Conservation (phyloP, 2,797 vertebrate genomes). For the Enteromius treurensis region DNA sequence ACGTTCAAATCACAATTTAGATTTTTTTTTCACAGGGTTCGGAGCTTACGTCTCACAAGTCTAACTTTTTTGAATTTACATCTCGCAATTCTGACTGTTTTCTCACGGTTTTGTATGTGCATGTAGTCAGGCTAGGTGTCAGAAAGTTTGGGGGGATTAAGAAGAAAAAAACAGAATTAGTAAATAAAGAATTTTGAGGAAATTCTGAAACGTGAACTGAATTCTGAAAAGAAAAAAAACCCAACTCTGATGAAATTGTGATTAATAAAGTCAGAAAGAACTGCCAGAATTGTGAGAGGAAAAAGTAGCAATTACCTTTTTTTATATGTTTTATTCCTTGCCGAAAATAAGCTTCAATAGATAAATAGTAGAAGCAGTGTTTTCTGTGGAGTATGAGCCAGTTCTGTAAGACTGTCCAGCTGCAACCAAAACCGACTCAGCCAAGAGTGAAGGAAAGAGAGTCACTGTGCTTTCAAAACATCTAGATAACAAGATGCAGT, state of each 20-base stretch:
- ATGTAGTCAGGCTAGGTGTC: background rate
- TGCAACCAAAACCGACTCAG: slow-evolving; percentile 15
- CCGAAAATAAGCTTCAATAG: background rate
- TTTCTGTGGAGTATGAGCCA: background rate
- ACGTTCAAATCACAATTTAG: too few relatives aligned
- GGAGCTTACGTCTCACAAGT: too few relatives aligned
- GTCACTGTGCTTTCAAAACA: background rate
- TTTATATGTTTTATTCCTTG: background rate
- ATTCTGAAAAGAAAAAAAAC: background rate
- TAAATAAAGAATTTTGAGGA: too few relatives aligned
- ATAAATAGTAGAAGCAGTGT: slow-evolving; percentile 30
- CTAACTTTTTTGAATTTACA: background rate
- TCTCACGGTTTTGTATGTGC: background rate
- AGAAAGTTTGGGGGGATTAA: background rate
- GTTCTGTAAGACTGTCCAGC: background rate
- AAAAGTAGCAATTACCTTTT: background rate
- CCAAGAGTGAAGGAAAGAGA: slow-evolving; percentile 22
- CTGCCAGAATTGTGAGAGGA: background rate
- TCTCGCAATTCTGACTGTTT: background rate
- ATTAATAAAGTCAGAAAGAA: background rate
- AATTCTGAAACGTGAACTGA: background rate
- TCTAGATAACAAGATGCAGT: background rate
- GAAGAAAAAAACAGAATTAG: too few relatives aligned
- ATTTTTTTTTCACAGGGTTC: too few relatives aligned
- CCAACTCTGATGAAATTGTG: background rate